These are phyloP conservation scores for Eriocheir sinensis DNA, from an alignment of 1,140 invertebrate genomes.

Conservation along the genomic window DNA sequence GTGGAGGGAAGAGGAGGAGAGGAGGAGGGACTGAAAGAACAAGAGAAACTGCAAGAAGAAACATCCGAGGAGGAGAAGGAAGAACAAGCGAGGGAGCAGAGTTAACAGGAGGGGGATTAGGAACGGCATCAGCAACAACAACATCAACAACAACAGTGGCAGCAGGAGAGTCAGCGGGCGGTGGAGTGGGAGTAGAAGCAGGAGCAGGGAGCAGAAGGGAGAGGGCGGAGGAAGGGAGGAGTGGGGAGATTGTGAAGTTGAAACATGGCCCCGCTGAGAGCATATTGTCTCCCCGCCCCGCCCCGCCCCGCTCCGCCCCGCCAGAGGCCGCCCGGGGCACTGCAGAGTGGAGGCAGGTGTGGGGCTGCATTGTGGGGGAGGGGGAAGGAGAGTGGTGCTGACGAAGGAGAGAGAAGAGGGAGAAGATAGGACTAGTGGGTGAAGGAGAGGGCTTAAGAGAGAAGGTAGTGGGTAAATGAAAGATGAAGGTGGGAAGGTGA, in stretches of 20 bases:
- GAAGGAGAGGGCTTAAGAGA: too few relatives aligned
- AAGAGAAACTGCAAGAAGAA: too few relatives aligned
- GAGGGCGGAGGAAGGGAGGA: not conserved
- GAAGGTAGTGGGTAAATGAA: too few relatives aligned
- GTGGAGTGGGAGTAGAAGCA: too few relatives aligned
- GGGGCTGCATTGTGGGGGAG: not conserved
- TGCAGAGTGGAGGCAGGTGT: not conserved
- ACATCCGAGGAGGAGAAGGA: too few relatives aligned
- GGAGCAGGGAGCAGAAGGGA: not conserved
- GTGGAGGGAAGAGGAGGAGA: not conserved
- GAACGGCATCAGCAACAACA: too few relatives aligned
- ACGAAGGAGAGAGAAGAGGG: not conserved
- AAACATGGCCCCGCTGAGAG: not conserved
- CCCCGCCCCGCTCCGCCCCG: not conserved
- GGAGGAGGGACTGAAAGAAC: too few relatives aligned
- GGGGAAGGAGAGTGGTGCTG: not conserved
- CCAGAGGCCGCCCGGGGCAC: not conserved
- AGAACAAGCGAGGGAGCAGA: too few relatives aligned
- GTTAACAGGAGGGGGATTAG: too few relatives aligned
- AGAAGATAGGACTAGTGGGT: not conserved
- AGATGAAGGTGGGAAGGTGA: not conserved
- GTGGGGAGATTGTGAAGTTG: not conserved
- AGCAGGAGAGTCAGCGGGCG: too few relatives aligned
- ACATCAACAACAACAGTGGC: too few relatives aligned
- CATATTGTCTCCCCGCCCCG: slow-evolving; percentile 31